These are phyloP conservation scores for Sebastes vulpes DNA, from an alignment of 2,797 vertebrate species.

Conservation along the genomic window DNA sequence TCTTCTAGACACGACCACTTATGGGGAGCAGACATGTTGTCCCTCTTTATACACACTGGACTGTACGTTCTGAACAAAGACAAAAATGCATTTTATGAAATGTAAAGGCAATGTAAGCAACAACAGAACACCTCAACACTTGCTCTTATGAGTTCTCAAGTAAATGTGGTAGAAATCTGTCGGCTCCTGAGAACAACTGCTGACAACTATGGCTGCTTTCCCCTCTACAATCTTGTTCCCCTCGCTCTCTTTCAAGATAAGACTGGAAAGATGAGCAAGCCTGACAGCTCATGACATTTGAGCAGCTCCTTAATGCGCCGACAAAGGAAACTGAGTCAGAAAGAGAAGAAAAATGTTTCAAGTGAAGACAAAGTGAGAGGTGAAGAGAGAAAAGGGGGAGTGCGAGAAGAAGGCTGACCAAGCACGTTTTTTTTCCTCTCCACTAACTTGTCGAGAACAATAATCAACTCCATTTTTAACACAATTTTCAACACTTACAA, in stretches of 20 bases:
- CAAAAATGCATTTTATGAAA: background rate
- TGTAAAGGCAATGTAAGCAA: background rate
- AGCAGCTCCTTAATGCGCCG: conserved; percentile 48
- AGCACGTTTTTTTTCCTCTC: background rate
- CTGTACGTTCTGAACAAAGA: background rate
- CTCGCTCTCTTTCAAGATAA: conserved; percentile 37
- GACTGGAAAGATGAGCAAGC: conserved; percentile 42
- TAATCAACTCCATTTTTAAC: conserved; percentile 19
- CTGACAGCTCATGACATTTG: conserved; percentile 70
- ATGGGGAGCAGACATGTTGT: too few relatives aligned
- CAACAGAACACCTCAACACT: background rate
- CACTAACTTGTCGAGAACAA: conserved; percentile 13
- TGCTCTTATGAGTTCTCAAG: background rate
- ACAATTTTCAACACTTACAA: background rate
- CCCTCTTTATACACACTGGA: too few relatives aligned
- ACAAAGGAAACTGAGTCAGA: conserved; percentile 53
- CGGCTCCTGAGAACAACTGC: background rate
- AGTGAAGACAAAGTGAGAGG: conserved; percentile 35
- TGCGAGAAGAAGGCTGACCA: conserved; percentile 38
- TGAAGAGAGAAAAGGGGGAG: conserved; percentile 18
- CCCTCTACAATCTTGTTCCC: conserved; percentile 12
- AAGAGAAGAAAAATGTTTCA: conserved; percentile 45
- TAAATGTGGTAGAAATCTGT: conserved; percentile 9
- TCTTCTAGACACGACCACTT: too few relatives aligned
- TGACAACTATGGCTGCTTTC: conserved; percentile 9